Evolutionary conservation across 1,140 invertebrate genomes (phyloP), one percentile per base, ranked within the genome.

Genomic region (Vollenhovia emeryi): DNA sequence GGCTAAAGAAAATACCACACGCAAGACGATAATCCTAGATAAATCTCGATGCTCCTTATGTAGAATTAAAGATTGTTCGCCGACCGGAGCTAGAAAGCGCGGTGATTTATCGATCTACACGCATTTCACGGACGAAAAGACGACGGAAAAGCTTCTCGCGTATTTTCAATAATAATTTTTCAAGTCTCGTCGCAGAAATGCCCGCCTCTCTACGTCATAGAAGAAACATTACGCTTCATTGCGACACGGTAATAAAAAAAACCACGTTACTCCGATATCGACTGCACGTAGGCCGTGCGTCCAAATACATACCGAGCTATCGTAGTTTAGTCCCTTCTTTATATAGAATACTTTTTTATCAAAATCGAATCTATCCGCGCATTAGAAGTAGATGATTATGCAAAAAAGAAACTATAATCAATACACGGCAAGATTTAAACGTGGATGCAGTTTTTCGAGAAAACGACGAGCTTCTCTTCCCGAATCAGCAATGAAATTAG

Each of bases 161-260:
- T 36, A 52, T 40, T 59, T 50, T 50, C 43, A 48, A 36, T 50
- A 50, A 78, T 50, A 78, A 78, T 66, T 78, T 66, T 78, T 78
- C 59, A 24, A 78, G 13, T 59, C 30, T 55, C n/a, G 48, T 52
- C 30, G n/a, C 43, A 11, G 8, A 78, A 78, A 21, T 50, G 13
- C 24, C 18, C 21, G 24, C 18, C 24, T 21, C 33, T 64, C 60
- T 40, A 78, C 24, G 18, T 27, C n/a, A 33, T 11, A 66, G 30
- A 30, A 45, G 9, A 78, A 33, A 40, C n/a, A n/a, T 78, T 30
- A 64, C 9, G n/a, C 15, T 62, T 76, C 43, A 75, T 30, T 36
- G 6, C 24, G 24, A 48, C 36, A 36, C 5, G 1, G 11, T 52
- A 48, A 64, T 50, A 57, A 24, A 36, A 36, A 50, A 3, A 43